These are phyloP conservation scores for Dryobates pubescens DNA, from an alignment of 2,797 vertebrate species.

Conservation along the genomic window DNA sequence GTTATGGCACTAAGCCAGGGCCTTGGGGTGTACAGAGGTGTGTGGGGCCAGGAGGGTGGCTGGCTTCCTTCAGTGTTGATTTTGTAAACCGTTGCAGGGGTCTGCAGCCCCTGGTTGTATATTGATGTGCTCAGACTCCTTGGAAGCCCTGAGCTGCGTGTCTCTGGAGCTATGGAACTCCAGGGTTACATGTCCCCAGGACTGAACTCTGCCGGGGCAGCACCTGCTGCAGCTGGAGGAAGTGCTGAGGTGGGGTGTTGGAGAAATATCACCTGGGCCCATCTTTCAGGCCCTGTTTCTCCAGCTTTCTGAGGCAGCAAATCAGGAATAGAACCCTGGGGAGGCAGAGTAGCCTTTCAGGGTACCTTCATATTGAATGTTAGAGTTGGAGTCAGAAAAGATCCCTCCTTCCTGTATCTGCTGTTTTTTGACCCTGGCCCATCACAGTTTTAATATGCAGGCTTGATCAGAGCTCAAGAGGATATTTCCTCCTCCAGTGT, in stretches of 20 bases:
- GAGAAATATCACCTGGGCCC: fast-evolving
- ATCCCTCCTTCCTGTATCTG: neutral
- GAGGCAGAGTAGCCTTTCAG: neutral
- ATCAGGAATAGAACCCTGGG: neutral
- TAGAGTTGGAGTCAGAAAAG: neutral
- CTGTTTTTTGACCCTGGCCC: conserved; percentile 3
- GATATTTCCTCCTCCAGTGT: conserved; percentile 38
- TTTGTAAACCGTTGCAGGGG: neutral
- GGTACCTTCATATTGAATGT: neutral
- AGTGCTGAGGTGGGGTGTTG: neutral
- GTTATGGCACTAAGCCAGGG: neutral
- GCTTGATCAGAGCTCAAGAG: conserved; percentile 50
- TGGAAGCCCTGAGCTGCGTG: too few species aligned
- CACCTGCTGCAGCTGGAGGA: conserved; percentile 8
- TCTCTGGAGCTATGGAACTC: too few species aligned
- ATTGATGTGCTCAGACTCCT: neutral
- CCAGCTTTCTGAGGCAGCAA: neutral
- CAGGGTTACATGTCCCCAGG: neutral
- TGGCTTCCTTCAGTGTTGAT: fast-evolving
- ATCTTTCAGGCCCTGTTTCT: neutral
- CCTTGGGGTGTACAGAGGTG: neutral
- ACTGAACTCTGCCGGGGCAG: neutral
- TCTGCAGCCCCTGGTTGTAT: fast-evolving
- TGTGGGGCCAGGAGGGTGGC: too few species aligned
- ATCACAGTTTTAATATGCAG: neutral